Conservation (phyloP, 2,113 vertebrate species). For the Ia io region DNA sequence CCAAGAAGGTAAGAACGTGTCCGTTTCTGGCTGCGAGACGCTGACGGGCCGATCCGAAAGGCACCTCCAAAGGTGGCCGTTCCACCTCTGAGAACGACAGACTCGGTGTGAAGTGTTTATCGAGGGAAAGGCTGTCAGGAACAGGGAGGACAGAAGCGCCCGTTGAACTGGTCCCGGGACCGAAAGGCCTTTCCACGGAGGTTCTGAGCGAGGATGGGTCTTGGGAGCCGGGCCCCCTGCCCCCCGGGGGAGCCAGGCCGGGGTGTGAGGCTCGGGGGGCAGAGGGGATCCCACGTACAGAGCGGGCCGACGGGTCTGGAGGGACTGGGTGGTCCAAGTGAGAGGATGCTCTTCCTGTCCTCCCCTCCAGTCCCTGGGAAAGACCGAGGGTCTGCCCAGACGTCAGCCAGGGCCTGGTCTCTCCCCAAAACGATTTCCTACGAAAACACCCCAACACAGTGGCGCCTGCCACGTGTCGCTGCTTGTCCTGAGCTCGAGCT, state of each 20-base stretch:
- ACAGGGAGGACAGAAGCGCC: neutral
- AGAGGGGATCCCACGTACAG: no score
- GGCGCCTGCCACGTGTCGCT: neutral
- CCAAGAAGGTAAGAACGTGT: conserved; percentile 90
- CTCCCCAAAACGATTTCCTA: neutral
- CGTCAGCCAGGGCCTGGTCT: neutral
- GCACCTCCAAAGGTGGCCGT: neutral
- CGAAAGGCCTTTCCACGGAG: neutral
- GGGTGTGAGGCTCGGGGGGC: no score
- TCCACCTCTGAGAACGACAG: neutral
- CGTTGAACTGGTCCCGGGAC: neutral
- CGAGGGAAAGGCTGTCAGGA: neutral
- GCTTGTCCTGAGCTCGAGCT: neutral
- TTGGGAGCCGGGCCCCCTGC: neutral
- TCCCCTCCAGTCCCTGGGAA: neutral
- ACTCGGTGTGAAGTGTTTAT: neutral
- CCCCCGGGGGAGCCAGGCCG: no score
- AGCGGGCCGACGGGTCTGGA: neutral
- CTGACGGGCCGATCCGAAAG: fast-evolving
- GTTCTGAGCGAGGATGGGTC: neutral
- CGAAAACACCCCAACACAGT: neutral
- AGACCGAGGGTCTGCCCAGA: neutral
- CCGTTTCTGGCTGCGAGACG: neutral
- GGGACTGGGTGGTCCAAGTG: neutral
- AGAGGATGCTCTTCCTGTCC: neutral